phyloP scores from a whole-genome alignment of 37 sponge, comb jelly and placozoan species.

The Diacarnus erythraeanus region DNA sequence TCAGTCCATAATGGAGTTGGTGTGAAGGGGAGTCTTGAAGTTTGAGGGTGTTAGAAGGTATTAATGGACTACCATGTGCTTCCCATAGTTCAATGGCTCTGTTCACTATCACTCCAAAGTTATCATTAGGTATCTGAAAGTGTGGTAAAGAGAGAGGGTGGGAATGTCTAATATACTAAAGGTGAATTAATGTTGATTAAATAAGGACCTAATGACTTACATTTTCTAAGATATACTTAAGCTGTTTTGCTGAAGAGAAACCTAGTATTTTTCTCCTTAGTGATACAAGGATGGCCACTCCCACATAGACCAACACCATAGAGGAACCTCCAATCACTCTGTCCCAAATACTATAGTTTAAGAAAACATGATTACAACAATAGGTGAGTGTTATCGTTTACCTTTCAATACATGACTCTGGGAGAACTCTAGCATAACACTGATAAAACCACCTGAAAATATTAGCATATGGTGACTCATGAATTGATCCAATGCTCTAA shows the following conservation, averaged over 20 bases:
- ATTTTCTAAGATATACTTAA: conserved; percentile 8
- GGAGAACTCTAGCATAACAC: conserved; percentile 40
- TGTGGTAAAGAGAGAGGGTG: neutral
- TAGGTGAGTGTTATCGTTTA: neutral
- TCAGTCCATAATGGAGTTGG: neutral
- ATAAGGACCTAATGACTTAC: neutral
- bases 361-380: neutral
- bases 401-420: conserved; percentile 44
- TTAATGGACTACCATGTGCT: conserved; percentile 42
- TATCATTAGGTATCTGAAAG: conserved; percentile 43
- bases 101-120: conserved; percentile 13
- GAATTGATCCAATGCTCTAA: neutral
- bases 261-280: conserved; percentile 29
- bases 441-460: conserved; percentile 53
- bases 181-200: no score
- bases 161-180: no score
- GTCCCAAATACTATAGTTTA: conserved; percentile 56
- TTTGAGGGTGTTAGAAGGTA: neutral
- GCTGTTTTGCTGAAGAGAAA: neutral
- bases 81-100: conserved; percentile 62
- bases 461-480: neutral
- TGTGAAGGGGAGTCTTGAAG: neutral
- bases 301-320: conserved; percentile 43
- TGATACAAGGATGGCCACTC: conserved; percentile 33
- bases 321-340: conserved; percentile 50